phyloP scores from a whole-genome alignment of 2,888 invertebrate genomes.

The Polyploca ridens region DNA sequence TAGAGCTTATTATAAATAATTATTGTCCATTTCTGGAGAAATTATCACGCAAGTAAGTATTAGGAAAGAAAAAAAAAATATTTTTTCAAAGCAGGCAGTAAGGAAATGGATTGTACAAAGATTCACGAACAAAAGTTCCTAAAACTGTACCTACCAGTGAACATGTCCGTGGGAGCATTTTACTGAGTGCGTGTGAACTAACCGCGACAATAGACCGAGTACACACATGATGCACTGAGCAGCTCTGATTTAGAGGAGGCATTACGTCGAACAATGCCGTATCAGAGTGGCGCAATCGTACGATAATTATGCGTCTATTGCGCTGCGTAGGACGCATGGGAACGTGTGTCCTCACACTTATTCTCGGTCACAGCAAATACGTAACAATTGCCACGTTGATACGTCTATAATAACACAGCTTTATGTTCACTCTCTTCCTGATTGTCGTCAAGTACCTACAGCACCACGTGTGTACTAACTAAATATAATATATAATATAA shows the following conservation, averaged over 20 bases:
- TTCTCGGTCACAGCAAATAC: slow-evolving; percentile 17
- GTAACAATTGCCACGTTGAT: slow-evolving; percentile 29
- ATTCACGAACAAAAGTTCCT: slow-evolving; percentile 17
- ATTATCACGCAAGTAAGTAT: no score
- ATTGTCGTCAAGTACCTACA: not conserved
- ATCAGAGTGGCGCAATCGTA: slow-evolving; percentile 68
- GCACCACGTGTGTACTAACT: not conserved
- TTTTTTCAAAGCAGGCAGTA: not conserved
- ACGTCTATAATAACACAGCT: not conserved
- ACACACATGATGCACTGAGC: slow-evolving; percentile 64
- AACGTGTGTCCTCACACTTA: slow-evolving; percentile 44
- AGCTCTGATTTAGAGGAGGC: slow-evolving; percentile 79
- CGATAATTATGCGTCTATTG: slow-evolving; percentile 68
- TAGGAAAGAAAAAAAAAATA: no score
- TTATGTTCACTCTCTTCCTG: slow-evolving; percentile 3
- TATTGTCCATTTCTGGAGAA: no score
- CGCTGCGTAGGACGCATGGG: slow-evolving; percentile 80
- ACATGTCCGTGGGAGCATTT: slow-evolving; percentile 71
- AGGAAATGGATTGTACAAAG: slow-evolving; percentile 3
- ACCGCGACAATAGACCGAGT: slow-evolving; percentile 67
- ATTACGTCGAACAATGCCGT: slow-evolving; percentile 76
- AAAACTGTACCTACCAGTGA: slow-evolving; percentile 22
- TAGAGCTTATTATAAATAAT: not conserved
- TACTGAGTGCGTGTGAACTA: slow-evolving; percentile 78
- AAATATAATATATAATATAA: no score